Percentiles rank a stretch among this genome's conserved stretches.
Evolutionary conservation across 2,888 invertebrate species (phyloP).

Genomic region (Allacma fusca): DNA sequence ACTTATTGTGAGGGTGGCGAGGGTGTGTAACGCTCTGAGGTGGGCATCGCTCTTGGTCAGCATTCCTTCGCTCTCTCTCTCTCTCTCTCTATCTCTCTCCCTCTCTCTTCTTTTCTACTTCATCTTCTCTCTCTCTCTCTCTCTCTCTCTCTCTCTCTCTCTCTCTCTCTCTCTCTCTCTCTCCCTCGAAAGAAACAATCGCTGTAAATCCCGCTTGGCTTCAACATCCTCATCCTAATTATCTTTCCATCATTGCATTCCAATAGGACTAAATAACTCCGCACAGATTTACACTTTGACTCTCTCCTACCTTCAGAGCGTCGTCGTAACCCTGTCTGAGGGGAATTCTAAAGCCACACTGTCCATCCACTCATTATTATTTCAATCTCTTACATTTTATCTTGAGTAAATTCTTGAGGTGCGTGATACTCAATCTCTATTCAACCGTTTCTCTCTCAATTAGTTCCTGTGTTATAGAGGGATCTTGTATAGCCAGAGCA

Average conservation of each 20-base stretch:
- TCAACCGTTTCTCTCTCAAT: slow-evolving; percentile 19
- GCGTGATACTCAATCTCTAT: slow-evolving; percentile 22
- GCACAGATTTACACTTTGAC: slow-evolving; percentile 42
- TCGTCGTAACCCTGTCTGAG: too few species aligned
- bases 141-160: not conserved
- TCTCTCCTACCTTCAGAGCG: not conserved
- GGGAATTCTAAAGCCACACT: too few species aligned
- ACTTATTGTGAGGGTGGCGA: slow-evolving; percentile 58
- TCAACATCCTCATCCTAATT: slow-evolving; percentile 40
- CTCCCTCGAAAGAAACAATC: slow-evolving; percentile 32
- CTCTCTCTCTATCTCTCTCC: too few species aligned
- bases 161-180: slow-evolving; percentile 6
- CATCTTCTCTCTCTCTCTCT: slow-evolving; percentile 21
- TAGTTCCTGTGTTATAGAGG: not conserved
- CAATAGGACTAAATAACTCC: slow-evolving; percentile 45
- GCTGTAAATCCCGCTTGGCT: slow-evolving; percentile 42
- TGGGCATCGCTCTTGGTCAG: slow-evolving; percentile 57
- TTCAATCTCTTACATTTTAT: not conserved
- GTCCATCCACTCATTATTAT: not conserved
- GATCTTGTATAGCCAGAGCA: not conserved
- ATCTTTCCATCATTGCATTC: slow-evolving; percentile 45
- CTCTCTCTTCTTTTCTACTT: not conserved
- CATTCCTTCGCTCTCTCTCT: slow-evolving; percentile 47
- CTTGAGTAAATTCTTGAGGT: slow-evolving; percentile 8
- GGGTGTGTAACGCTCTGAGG: slow-evolving; percentile 54